These are phyloP conservation scores for Galagoides demidoff DNA, from an alignment of 2,797 vertebrate species.

Conservation along the genomic window DNA sequence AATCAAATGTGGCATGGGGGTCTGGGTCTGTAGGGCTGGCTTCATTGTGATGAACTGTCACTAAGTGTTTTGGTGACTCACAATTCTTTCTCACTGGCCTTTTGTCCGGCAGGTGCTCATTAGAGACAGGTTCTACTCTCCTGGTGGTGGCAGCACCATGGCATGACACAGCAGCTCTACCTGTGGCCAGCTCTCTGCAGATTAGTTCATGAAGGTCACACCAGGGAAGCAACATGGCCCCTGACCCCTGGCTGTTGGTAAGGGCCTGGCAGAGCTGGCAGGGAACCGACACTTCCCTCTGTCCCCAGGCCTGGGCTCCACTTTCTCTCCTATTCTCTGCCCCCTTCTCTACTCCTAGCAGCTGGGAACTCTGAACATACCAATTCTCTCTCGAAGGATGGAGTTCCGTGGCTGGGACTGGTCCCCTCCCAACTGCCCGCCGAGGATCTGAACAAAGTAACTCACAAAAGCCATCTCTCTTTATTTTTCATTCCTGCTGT, in stretches of 20 bases:
- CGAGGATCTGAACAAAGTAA: slow-evolving; percentile 14
- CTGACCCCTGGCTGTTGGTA: not conserved
- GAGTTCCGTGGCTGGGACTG: not conserved
- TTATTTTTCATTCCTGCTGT: slow-evolving; percentile 75
- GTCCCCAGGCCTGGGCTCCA: not conserved
- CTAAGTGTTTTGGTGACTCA: not conserved
- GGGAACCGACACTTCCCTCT: not conserved
- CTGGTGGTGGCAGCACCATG: not conserved
- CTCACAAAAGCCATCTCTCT: slow-evolving; percentile 66
- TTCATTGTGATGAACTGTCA: too few species aligned
- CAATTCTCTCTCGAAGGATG: not conserved
- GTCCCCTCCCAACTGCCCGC: not conserved
- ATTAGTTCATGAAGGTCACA: not conserved
- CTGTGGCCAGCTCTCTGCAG: not conserved
- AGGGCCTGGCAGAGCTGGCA: not conserved
- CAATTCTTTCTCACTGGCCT: too few species aligned
- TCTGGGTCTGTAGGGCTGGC: accelerated
- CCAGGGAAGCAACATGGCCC: not conserved
- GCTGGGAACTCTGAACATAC: not conserved
- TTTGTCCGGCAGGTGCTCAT: not conserved
- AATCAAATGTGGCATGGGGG: accelerated
- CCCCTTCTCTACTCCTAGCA: not conserved
- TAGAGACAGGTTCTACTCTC: not conserved
- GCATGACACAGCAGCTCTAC: not conserved
- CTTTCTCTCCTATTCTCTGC: not conserved